These are phyloP conservation scores for Ectropis grisescens DNA, from an alignment of 1,140 invertebrate species.

Conservation along the genomic window DNA sequence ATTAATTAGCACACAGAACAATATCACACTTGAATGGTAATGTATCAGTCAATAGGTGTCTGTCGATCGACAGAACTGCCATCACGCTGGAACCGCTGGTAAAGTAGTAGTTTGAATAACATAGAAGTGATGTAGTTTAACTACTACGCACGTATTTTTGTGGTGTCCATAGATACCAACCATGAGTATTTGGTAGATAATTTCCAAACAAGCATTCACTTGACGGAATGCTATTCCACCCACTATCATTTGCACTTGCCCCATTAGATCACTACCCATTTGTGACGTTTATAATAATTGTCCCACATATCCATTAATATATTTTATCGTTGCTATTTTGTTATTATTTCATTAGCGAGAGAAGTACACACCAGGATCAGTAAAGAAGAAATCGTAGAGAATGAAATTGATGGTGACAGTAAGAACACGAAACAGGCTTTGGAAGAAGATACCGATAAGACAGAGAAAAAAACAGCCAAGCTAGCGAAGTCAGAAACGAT, in stretches of 20 bases:
- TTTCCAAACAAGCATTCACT: conserved; percentile 39
- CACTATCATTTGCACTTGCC: conserved; percentile 21
- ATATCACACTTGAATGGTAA: conserved; percentile 19
- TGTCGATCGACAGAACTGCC: conserved; percentile 19
- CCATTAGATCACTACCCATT: conserved; percentile 28
- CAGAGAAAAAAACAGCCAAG: conserved; percentile 25
- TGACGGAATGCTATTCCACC: conserved; percentile 47
- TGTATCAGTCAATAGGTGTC: conserved; percentile 20
- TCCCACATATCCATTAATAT: conserved; percentile 24
- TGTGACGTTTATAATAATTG: conserved; percentile 41
- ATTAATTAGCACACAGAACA: conserved; percentile 1
- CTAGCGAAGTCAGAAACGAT: conserved; percentile 43
- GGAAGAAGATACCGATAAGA: conserved; percentile 22
- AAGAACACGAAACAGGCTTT: conserved; percentile 24
- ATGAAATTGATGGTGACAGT: conserved; percentile 37
- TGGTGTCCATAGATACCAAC: conserved; percentile 28
- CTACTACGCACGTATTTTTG: conserved; percentile 47
- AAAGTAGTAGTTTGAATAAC: conserved; percentile 43
- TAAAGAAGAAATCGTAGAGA: conserved; percentile 48
- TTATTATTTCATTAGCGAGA: conserved; percentile 63
- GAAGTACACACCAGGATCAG: conserved; percentile 63
- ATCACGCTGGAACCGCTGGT: conserved; percentile 26
- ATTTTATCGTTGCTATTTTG: conserved; percentile 33
- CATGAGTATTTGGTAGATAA: conserved; percentile 21
- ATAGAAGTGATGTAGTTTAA: conserved; percentile 23